Evolutionary conservation across 2,113 vertebrate genomes (phyloP), one percentile per base, ranked within the genome.

Genomic region (Halichoeres trimaculatus): DNA sequence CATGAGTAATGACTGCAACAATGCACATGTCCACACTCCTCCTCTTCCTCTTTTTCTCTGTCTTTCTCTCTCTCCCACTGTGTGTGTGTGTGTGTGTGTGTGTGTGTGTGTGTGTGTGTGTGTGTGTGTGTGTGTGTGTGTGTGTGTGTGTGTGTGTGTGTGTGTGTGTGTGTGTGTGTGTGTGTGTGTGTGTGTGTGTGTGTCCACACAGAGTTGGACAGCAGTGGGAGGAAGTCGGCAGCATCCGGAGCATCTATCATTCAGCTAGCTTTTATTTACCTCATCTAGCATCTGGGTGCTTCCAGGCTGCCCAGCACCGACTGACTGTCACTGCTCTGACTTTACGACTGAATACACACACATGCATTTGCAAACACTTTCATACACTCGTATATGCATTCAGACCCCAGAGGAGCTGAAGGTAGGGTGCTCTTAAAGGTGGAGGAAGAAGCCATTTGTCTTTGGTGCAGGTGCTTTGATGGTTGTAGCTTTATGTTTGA

Each of bases 201-300:
- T 38, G 51, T 57, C n/a, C 36, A 24, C 41, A 34, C 52, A 30
- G 50, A 34, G 24, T 54, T 23, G 19, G 64, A 60, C 72, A 83
- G 80, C 63, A 69, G 69, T 41, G 69, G 73, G 64, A 76, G 43
- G 55, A 76, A 72, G 79, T 62, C 65, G 26, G 68, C 70, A 78
- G 63, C 64, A 85, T 78, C 72, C 63, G 48, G 70, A 52, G 65
- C 81, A 89, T 90, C 61, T 81, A 86, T 90, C 80, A 90, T 92
- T 90, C 84, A 87, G 41, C 71, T 53, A 52, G 45, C 81, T 86
- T 87, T 88, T 88, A 88, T 90, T 89, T 81, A 89, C 76, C 78
- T 88, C 81, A 83, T 80, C 78, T 74, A 87, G 78, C 83, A 87
- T 85, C 79, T 89, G 76, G 77, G 69, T 26, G 51, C 45, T 74